phyloP scores from a whole-genome alignment of 2,113 vertebrate genomes.

The Calyptomena viridis region DNA sequence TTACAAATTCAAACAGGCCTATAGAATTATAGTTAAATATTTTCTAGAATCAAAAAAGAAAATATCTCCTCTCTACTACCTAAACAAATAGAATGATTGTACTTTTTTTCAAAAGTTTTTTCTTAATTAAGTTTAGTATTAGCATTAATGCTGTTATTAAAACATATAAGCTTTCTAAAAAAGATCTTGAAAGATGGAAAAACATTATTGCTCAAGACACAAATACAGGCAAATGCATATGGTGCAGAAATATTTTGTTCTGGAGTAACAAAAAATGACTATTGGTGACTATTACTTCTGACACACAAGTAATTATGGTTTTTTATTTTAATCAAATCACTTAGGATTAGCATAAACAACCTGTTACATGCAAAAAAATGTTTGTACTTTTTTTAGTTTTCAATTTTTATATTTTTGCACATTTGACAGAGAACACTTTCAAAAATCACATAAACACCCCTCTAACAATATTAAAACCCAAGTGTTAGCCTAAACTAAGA shows the following conservation, averaged over 20 bases:
- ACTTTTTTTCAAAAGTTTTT: neutral
- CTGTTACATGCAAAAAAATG: neutral
- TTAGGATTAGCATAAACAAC: neutral
- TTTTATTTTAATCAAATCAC: neutral
- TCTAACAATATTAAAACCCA: neutral
- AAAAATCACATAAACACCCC: rapidly evolving
- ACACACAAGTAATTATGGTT: neutral
- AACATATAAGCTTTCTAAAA: neutral
- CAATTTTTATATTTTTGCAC: neutral
- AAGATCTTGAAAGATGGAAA: neutral
- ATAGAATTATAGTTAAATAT: neutral
- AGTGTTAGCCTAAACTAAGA: neutral
- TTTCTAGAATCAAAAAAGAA: neutral
- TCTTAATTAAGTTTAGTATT: neutral
- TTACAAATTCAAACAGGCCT: neutral
- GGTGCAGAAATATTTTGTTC: neutral
- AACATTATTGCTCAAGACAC: neutral
- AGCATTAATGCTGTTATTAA: neutral
- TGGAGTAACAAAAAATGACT: neutral
- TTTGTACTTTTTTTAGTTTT: neutral
- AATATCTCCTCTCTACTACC: neutral
- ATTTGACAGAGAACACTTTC: neutral
- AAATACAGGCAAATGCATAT: neutral
- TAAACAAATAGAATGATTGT: neutral
- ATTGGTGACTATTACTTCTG: neutral